phyloP scores from a whole-genome alignment of 2,113 vertebrate genomes.

The Forbesichthys agassizii region DNA sequence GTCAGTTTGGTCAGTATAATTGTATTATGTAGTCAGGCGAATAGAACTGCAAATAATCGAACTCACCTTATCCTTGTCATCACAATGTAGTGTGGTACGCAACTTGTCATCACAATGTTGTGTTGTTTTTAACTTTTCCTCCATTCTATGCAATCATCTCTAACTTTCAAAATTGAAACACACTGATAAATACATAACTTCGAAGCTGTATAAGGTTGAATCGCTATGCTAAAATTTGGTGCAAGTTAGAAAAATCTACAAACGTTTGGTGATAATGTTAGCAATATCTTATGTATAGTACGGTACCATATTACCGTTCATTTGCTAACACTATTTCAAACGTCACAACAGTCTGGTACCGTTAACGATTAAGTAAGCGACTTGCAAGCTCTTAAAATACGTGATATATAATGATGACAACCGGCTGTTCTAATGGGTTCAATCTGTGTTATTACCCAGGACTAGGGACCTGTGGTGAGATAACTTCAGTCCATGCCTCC shows the following conservation, averaged over 20 bases:
- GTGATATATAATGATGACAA: not conserved
- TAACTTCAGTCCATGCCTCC: not conserved
- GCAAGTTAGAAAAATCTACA: too few relatives aligned
- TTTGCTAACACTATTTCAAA: too few relatives aligned
- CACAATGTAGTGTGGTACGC: constrained; percentile 51
- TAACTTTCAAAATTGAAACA: not conserved
- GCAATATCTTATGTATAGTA: too few relatives aligned
- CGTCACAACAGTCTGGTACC: too few relatives aligned
- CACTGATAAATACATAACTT: not conserved
- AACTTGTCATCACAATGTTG: constrained; percentile 56
- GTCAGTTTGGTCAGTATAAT: not conserved
- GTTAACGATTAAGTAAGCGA: not conserved
- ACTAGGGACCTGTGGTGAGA: not conserved
- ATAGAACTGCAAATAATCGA: not conserved
- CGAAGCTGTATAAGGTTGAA: too few relatives aligned
- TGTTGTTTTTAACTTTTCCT: constrained; percentile 16
- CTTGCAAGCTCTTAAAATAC: too few relatives aligned
- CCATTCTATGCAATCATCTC: constrained; percentile 39
- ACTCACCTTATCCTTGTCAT: constrained; percentile 69
- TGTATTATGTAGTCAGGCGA: not conserved
- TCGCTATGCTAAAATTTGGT: too few relatives aligned
- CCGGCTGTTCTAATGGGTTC: not conserved
- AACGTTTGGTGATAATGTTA: too few relatives aligned
- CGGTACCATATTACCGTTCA: too few relatives aligned
- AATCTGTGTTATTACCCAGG: not conserved